phyloP scores from a whole-genome alignment of 2,113 vertebrate species.

The Machaerirhynchus nigripectus region DNA sequence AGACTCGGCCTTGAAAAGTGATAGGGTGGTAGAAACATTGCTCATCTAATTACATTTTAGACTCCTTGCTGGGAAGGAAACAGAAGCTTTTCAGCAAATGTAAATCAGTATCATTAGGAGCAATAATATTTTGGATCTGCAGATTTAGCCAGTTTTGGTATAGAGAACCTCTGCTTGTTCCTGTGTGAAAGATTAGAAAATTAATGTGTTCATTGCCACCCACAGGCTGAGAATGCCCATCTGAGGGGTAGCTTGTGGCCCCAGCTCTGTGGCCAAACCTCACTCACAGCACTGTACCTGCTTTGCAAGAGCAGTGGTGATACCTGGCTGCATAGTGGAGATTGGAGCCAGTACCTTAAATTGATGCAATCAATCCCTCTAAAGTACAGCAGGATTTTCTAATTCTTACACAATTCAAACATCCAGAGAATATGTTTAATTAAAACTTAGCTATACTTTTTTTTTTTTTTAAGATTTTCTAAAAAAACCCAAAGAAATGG shows the following conservation, averaged over 20 bases:
- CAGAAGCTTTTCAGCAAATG: neutral
- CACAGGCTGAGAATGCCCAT: neutral
- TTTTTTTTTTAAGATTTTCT: conserved; percentile 30
- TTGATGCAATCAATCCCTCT: neutral
- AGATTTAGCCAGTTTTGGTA: neutral
- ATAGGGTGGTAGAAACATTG: neutral
- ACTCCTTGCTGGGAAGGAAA: neutral
- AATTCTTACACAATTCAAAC: conserved; percentile 55
- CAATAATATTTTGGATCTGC: neutral
- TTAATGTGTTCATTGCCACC: neutral
- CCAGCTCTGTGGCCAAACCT: neutral
- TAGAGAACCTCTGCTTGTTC: neutral
- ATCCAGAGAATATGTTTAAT: conserved; percentile 73
- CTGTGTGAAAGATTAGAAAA: neutral
- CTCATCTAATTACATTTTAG: neutral
- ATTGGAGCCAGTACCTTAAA: neutral
- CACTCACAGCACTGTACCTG: neutral
- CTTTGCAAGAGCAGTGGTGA: neutral
- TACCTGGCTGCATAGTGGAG: neutral
- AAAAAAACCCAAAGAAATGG: conserved; percentile 57
- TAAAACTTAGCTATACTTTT: conserved; percentile 66
- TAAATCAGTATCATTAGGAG: neutral
- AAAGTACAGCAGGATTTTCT: conserved; percentile 8
- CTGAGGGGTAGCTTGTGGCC: neutral
- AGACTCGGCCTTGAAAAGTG: neutral